Evolutionary conservation across 1,140 invertebrate species (phyloP), one percentile per base, ranked within the genome.

Genomic region (Sipha flava): DNA sequence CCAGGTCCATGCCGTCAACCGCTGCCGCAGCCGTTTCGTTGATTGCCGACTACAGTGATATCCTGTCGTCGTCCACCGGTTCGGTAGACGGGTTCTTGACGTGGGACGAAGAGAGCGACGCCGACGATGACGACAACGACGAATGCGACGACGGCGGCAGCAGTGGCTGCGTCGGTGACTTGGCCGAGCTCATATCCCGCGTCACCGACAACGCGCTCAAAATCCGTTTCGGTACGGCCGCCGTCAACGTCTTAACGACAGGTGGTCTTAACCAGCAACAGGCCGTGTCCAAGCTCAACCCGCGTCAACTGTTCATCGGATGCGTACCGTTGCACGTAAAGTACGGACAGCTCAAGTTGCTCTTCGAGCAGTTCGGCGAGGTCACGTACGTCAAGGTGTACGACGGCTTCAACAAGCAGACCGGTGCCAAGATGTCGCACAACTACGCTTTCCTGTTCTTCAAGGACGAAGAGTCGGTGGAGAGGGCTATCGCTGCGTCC

Each of bases 241-340:
- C 3, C 10, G 7, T 1, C 54, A 31, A 3, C 26, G 1, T 4
- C 26, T 18, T 1, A 5, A 23, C 12, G 64, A 21, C 4, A 6
- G 5, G n/a, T 26, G 14, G 16, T 1, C 59, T 16, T 1, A 9
- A 0, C 1, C 57, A 29, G 16, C 57, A 18, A 59, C 18, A 7
- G 9, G 29, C 5, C 2, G 6, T 31, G 10, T 64, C 59, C 1
- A 77, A 77, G 10, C 21, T 54, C 6, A 77, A 77, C 5, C 73
- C 73, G 5, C 73, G 73, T 2, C 73, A 77, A 23, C 16, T 77
- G 31, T 77, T 77, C 21, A 77, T 77, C 14, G 73, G 73, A 4
- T 77, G 73, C 34, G 73, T 77, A 34, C 73, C 73, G 34, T 34
- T 75, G n/a, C 52, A 75, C 49, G 72, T 75, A n/a, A 75, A 75